Percentiles rank a stretch among this genome's conserved stretches.
Conservation (phyloP, 2,888 invertebrate genomes). For the Andrena fulva region DNA sequence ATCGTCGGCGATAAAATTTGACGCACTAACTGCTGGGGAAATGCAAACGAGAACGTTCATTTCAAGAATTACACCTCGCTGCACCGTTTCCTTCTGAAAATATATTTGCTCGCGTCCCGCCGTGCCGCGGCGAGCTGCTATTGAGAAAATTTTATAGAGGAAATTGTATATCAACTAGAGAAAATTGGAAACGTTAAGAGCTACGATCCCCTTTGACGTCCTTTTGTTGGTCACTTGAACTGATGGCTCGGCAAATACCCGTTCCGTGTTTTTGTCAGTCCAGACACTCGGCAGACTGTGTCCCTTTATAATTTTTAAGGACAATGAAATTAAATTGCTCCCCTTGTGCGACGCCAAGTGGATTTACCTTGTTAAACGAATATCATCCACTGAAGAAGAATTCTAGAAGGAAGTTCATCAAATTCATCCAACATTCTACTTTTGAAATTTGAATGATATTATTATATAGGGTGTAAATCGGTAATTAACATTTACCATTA, state of each 20-base stretch:
- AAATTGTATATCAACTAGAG: slow-evolving; percentile 37
- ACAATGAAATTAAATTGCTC: slow-evolving; percentile 36
- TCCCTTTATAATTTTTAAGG: slow-evolving; percentile 23
- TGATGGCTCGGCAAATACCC: slow-evolving; percentile 5
- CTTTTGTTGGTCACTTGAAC: slow-evolving; percentile 31
- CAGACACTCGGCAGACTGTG: background rate
- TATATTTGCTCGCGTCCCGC: slow-evolving; percentile 10
- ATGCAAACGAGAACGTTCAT: slow-evolving; percentile 20
- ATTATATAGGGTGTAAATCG: too few relatives aligned
- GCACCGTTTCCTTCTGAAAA: slow-evolving; percentile 19
- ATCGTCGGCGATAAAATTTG: slow-evolving; percentile 2
- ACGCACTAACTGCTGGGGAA: slow-evolving; percentile 6
- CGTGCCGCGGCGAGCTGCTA: background rate
- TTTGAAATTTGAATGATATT: background rate
- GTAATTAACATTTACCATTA: too few relatives aligned
- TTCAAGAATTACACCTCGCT: slow-evolving; percentile 5
- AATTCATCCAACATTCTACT: background rate
- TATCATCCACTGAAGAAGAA: background rate
- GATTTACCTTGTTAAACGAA: background rate
- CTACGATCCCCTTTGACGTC: slow-evolving; percentile 23
- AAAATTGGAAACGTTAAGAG: slow-evolving; percentile 56
- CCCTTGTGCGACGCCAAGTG: background rate
- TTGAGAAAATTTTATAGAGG: slow-evolving; percentile 28
- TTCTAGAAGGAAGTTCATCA: background rate
- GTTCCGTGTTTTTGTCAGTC: slow-evolving; percentile 1